Conservation (phyloP, 2,797 vertebrate species). For the Coregonus ussuriensis region DNA sequence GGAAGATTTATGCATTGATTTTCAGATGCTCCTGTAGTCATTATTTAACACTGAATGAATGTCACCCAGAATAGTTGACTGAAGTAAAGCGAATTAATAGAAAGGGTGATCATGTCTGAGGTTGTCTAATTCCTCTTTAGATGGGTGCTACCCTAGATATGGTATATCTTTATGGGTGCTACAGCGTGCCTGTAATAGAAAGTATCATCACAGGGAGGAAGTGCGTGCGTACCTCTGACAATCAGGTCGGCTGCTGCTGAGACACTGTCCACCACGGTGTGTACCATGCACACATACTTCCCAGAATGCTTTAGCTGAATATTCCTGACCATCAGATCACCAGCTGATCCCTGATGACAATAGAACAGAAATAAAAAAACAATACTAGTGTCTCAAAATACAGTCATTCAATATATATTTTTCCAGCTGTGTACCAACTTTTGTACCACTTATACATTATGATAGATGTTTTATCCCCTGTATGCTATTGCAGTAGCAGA, state of each 20-base stretch:
- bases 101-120: slow-evolving; percentile 16
- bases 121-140: slow-evolving; percentile 4
- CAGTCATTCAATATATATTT: background rate
- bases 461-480: no score
- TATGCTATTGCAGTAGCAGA: no score
- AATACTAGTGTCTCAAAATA: background rate
- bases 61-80: slow-evolving; percentile 23
- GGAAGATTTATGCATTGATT: slow-evolving; percentile 56
- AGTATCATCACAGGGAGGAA: slow-evolving; percentile 7
- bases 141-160: slow-evolving; percentile 20
- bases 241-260: slow-evolving; percentile 82
- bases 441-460: no score
- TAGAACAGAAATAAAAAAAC: slow-evolving; percentile 23
- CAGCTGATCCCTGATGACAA: slow-evolving; percentile 79
- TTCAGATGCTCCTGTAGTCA: slow-evolving; percentile 48
- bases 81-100: slow-evolving; percentile 16
- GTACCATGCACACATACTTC: slow-evolving; percentile 84
- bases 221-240: slow-evolving; percentile 80
- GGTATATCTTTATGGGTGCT: no score
- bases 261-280: slow-evolving; percentile 82
- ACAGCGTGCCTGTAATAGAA: slow-evolving; percentile 33
- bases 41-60: slow-evolving; percentile 25
- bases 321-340: slow-evolving; percentile 90
- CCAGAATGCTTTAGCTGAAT: slow-evolving; percentile 88
- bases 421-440: background rate